Base-by-base conservation (phyloP, 2,113 vertebrate genomes). In the Rhodinocichla rosea region DNA sequence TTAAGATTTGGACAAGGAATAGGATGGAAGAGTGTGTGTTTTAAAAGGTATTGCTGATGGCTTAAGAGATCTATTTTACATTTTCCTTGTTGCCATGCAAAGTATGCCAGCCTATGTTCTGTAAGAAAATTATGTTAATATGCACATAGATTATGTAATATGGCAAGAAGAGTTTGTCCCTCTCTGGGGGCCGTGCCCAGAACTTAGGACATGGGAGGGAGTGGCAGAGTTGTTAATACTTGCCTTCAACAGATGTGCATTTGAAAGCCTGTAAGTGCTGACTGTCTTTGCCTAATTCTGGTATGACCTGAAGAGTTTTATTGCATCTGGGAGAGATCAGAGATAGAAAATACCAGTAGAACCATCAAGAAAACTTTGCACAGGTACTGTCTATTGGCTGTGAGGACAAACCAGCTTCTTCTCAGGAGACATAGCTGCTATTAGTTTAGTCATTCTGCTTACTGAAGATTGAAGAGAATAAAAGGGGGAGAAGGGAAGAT, bases 201-300 rank as follows among this genome's bases (percentile, higher is more conserved):
- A 95, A 83, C 17, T 13, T 6, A 7, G 76, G 22, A 56, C 0
- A 74, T 88, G 67, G 76, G 39, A 96, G 95, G 96, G 95, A 90
- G 95, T 94, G 96, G 90, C 83, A 14, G 94, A 55, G 71, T 44
- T 97, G 96, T 92, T 96, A 89, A 87, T 96, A 92, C 94, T 94
- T 95, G 93, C 74, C 77, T 95, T 67, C 33, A 67, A 32, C 70
- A 87, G 81, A 64, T 73, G 39, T 0, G 21, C 28, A 17, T 42
- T 89, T 91, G 42, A 64, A 91, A 84, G 73, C 40, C 28, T 85
- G 40, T 77, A 73, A 56, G 57, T 57, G 33, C n/a, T 75, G 83
- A 17, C 65, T 87, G 64, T 49, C 53, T 91, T 76, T 76, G 40
- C 64, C 42, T 24, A 49, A 11, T 79, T 84, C 42, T 92, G 28